Evolutionary conservation across 2,888 invertebrate species (phyloP).

Genomic region (Cataglyphis livida): DNA sequence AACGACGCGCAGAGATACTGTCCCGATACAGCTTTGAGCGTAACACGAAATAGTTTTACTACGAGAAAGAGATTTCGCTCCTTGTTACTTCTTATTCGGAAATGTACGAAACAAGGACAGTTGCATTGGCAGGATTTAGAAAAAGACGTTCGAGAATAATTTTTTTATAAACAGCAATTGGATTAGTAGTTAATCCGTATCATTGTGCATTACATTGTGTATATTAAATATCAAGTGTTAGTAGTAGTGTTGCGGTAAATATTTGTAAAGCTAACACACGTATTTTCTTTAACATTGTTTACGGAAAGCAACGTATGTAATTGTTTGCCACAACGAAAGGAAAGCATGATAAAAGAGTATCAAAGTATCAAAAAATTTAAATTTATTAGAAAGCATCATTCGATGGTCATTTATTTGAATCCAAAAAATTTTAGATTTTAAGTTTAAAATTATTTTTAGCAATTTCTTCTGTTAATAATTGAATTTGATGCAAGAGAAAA

Average conservation of each 20-base stretch:
- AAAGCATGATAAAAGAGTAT: not conserved
- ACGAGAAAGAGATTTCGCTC: conserved; percentile 10
- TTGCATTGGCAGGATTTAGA: conserved; percentile 32
- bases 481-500: conserved; percentile 14
- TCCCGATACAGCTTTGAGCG: conserved; percentile 34
- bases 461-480: conserved; percentile 7
- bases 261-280: not conserved
- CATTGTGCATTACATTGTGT: not conserved
- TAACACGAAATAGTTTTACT: conserved; percentile 35
- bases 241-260: not conserved
- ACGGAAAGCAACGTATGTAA: not conserved
- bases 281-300: not conserved
- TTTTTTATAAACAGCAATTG: conserved; percentile 23
- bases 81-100: conserved; percentile 11
- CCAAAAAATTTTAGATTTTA: not conserved
- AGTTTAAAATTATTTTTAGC: not conserved
- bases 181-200: conserved; percentile 9
- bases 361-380: not conserved
- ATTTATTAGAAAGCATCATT: not conserved
- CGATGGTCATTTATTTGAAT: not conserved
- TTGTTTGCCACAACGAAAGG: not conserved
- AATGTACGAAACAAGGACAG: not conserved
- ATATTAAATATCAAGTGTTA: not conserved
- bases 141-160: conserved; percentile 14
- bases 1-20: conserved; percentile 43